Conservation (phyloP, 2,888 invertebrate genomes). For the Cephus pygmeus region DNA sequence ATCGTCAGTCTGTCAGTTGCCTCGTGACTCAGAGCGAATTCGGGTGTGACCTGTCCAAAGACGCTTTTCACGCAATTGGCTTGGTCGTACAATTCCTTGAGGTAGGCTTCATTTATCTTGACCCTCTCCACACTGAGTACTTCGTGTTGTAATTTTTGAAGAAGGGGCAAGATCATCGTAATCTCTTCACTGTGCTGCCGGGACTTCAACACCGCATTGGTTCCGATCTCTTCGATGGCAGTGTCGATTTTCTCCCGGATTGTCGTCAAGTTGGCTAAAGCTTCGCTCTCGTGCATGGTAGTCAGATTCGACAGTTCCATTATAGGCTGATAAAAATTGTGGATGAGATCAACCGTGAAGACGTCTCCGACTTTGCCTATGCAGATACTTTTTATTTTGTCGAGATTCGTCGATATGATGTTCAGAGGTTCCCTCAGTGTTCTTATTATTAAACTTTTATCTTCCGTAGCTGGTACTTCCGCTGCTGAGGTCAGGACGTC, state of each 20-base stretch:
- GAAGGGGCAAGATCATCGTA: slow-evolving; percentile 13
- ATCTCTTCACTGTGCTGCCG: slow-evolving; percentile 21
- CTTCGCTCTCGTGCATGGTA: slow-evolving; percentile 19
- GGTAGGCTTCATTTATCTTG: slow-evolving; percentile 7
- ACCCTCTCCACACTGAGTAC: slow-evolving; percentile 11
- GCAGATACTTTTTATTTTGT: slow-evolving; percentile 14
- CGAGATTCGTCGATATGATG: slow-evolving; percentile 7
- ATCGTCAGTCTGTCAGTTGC: slow-evolving; percentile 11
- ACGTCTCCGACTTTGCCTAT: slow-evolving; percentile 19
- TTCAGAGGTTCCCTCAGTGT: slow-evolving; percentile 9
- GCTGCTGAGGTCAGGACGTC: slow-evolving; percentile 13
- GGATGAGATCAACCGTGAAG: slow-evolving; percentile 18
- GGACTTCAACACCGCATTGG: slow-evolving; percentile 10
- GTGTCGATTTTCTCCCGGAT: slow-evolving; percentile 12
- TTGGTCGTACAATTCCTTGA: slow-evolving; percentile 15
- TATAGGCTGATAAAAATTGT: slow-evolving; percentile 21
- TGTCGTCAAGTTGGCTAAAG: slow-evolving; percentile 8
- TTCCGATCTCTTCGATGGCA: slow-evolving; percentile 13
- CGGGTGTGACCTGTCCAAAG: slow-evolving; percentile 8
- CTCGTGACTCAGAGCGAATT: not conserved
- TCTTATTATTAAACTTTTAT: slow-evolving; percentile 16
- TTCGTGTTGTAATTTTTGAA: slow-evolving; percentile 15
- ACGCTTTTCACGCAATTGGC: slow-evolving; percentile 12
- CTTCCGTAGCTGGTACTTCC: slow-evolving; percentile 4
- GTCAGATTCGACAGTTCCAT: slow-evolving; percentile 16